These are phyloP conservation scores for Alligator mississippiensis DNA, from an alignment of 2,113 vertebrate genomes.

Conservation along the genomic window DNA sequence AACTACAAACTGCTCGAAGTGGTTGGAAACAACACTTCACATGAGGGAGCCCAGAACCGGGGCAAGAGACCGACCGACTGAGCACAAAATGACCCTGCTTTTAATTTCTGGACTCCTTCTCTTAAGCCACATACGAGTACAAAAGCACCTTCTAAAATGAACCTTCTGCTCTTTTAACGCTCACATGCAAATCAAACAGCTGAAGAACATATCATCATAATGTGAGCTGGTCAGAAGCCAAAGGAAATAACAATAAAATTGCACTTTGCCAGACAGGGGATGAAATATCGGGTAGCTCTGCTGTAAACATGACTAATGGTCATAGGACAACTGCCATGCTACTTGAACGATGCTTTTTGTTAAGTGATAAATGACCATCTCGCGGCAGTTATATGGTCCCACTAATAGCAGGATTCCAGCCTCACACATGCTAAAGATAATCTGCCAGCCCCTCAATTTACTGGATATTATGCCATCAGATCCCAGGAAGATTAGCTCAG, in stretches of 20 bases:
- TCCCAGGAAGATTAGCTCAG: not conserved
- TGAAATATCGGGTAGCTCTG: not conserved
- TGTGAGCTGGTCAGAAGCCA: not conserved
- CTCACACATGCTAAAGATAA: not conserved
- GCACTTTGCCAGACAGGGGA: not conserved
- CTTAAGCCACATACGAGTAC: not conserved
- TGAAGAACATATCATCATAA: not conserved
- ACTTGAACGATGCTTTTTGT: not conserved
- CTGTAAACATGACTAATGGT: not conserved
- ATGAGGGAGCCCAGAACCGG: not conserved
- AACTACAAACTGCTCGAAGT: not conserved
- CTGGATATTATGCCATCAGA: not conserved
- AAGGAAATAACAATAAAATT: not conserved
- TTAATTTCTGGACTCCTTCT: not conserved
- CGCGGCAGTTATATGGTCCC: not conserved
- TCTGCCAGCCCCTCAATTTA: not conserved
- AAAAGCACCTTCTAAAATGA: not conserved
- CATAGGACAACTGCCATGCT: not conserved
- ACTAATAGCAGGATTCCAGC: not conserved
- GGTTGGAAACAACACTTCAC: not conserved
- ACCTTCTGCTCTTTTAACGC: not conserved
- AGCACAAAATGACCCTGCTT: not conserved
- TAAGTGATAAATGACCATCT: constrained; percentile 2
- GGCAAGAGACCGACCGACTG: not conserved
- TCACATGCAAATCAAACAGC: not conserved